Evolutionary conservation across 30 jellyfish, hydroid and myxozoan genomes (phyloP).

Genomic region (Turritopsis dohrnii): DNA sequence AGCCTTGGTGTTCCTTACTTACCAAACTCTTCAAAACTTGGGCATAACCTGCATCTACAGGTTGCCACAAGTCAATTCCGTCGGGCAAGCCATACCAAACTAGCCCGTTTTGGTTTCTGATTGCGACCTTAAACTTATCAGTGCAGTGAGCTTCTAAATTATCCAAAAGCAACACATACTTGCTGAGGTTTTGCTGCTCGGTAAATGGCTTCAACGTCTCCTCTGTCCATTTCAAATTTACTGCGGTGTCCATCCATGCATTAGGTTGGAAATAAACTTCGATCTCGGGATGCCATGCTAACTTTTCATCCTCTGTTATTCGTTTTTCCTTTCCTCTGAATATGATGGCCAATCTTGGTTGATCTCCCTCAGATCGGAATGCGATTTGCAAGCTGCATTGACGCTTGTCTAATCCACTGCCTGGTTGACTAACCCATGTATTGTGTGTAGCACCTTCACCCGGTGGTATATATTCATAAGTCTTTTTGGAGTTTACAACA

Average conservation of each 20-base stretch:
- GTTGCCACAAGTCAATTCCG: no score
- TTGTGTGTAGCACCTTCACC: constrained; percentile 25
- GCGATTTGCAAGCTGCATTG: no score
- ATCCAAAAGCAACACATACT: no score
- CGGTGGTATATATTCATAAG: background rate
- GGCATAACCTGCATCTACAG: no score
- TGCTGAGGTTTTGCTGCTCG: constrained; percentile 15
- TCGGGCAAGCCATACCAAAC: constrained; percentile 40
- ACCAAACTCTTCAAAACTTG: constrained; percentile 23
- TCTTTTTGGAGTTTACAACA: constrained; percentile 16
- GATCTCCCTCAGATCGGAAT: no score
- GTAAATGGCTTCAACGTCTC: constrained; percentile 35
- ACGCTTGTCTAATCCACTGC: no score
- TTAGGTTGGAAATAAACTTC: no score
- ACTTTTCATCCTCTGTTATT: no score
- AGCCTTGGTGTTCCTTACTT: constrained; percentile 13
- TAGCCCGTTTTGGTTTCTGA: background rate
- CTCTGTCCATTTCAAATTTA: constrained; percentile 40
- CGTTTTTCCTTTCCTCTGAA: no score
- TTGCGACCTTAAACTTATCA: constrained; percentile 4
- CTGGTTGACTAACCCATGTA: no score
- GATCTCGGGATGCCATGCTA: no score
- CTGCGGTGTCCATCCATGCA: constrained; percentile 50
- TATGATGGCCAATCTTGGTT: no score
- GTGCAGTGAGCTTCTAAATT: constrained; percentile 16